These are phyloP conservation scores for Orestias chungarensis DNA, from an alignment of 2,797 vertebrate species.

Conservation along the genomic window DNA sequence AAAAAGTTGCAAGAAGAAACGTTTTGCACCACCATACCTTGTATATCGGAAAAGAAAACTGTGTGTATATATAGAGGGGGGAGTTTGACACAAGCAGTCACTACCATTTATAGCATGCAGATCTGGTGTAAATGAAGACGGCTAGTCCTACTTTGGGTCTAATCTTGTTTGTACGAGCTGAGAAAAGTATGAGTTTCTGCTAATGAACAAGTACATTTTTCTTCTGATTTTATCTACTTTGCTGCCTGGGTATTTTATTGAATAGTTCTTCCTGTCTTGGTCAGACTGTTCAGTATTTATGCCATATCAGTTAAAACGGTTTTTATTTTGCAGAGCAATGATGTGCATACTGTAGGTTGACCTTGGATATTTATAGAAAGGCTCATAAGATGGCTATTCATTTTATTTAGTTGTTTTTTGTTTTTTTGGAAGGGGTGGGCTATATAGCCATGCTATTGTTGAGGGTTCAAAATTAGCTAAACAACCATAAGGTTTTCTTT, in stretches of 20 bases:
- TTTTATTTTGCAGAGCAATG: neutral
- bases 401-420: neutral
- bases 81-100: neutral
- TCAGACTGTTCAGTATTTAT: neutral
- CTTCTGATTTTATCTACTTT: neutral
- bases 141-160: neutral
- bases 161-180: neutral
- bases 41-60: neutral
- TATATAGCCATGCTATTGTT: no score
- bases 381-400: no score
- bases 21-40: no score
- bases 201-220: neutral
- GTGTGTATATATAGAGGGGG: neutral
- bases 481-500: neutral
- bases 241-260: neutral
- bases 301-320: neutral
- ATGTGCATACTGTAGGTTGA: neutral
- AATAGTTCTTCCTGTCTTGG: neutral
- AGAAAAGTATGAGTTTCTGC: neutral
- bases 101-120: neutral
- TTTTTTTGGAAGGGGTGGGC: no score
- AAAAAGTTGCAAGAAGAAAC: neutral
- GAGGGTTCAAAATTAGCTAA: neutral
- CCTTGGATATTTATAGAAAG: neutral
- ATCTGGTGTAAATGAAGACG: neutral